A percentile compares a stretch with the other conserved stretches of the same genome.
Evolutionary conservation across 2,113 vertebrate genomes (phyloP).

Genomic region (Sinocyclocheilus anshuiensis): DNA sequence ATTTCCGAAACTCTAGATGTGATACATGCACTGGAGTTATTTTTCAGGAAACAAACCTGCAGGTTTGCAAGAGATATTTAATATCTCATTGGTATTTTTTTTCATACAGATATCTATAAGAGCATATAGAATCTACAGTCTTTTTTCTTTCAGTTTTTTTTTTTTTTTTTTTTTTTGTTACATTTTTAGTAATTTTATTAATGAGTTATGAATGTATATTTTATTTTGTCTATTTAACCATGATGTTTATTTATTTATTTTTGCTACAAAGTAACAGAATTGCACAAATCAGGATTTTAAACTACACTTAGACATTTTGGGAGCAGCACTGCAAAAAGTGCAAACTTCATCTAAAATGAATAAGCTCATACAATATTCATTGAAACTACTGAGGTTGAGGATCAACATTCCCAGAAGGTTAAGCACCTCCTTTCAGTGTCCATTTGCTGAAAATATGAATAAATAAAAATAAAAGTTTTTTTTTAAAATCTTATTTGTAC

Average conservation of each 20-base stretch:
- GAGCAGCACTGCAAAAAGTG: background rate
- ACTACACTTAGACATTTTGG: background rate
- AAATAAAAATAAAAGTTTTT: background rate
- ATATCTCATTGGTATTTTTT: too few relatives aligned
- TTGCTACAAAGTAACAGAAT: background rate
- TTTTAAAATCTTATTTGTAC: background rate
- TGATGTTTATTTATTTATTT: background rate
- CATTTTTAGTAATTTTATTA: background rate
- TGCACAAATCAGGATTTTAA: background rate
- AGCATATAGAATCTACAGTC: background rate
- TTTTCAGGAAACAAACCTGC: background rate
- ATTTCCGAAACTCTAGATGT: too few relatives aligned
- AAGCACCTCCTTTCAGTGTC: background rate
- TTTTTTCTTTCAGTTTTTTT: background rate
- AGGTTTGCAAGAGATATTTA: background rate
- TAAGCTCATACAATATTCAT: background rate
- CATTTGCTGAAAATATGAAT: background rate
- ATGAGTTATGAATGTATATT: background rate
- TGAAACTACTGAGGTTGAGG: background rate
- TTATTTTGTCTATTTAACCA: background rate
- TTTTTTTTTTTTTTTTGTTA: background rate
- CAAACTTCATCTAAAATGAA: conserved; percentile 3
- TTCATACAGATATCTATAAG: background rate
- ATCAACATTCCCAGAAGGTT: background rate
- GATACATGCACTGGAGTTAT: background rate